Evolutionary conservation across 92 coral and sea anemone genomes (phyloP).

Genomic region (Epizoanthus ramosus): DNA sequence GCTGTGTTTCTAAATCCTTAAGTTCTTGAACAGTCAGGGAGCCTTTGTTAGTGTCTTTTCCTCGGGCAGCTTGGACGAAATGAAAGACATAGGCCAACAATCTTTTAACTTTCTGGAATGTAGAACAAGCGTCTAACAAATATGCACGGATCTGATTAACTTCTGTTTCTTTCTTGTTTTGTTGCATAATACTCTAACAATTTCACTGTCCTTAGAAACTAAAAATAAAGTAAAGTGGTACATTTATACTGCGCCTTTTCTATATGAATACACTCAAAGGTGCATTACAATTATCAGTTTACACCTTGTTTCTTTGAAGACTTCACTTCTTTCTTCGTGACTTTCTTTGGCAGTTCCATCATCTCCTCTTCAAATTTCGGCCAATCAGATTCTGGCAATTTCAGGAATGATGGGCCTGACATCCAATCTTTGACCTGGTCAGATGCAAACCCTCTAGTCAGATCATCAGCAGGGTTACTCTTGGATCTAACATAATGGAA

Average conservation of each 20-base stretch:
- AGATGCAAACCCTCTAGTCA: slow-evolving; percentile 18
- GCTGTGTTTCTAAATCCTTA: slow-evolving; percentile 46
- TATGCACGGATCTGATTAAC: slow-evolving; percentile 55
- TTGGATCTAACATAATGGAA: slow-evolving; percentile 17
- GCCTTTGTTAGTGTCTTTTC: slow-evolving; percentile 1
- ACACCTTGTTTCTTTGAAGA: slow-evolving; percentile 26
- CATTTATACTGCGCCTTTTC: too few relatives aligned
- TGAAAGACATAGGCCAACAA: slow-evolving; percentile 51
- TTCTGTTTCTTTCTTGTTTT: slow-evolving; percentile 7
- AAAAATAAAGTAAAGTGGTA: too few relatives aligned
- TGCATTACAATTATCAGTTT: too few relatives aligned
- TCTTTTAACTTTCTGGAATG: slow-evolving; percentile 51
- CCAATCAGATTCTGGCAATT: slow-evolving; percentile 46
- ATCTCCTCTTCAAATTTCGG: slow-evolving; percentile 42
- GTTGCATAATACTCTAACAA: background rate
- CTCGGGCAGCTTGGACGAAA: slow-evolving; percentile 46
- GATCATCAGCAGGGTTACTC: slow-evolving; percentile 19
- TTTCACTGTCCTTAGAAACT: slow-evolving; percentile 7
- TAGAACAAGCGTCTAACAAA: slow-evolving; percentile 48
- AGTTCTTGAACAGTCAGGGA: slow-evolving; percentile 12
- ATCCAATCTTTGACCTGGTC: background rate
- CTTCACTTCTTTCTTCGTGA: slow-evolving; percentile 32
- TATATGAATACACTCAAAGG: too few relatives aligned
- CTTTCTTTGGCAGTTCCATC: slow-evolving; percentile 1
- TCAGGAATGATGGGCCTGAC: slow-evolving; percentile 28